phyloP scores from a whole-genome alignment of 1,140 invertebrate genomes.

The Agrilus planipennis region DNA sequence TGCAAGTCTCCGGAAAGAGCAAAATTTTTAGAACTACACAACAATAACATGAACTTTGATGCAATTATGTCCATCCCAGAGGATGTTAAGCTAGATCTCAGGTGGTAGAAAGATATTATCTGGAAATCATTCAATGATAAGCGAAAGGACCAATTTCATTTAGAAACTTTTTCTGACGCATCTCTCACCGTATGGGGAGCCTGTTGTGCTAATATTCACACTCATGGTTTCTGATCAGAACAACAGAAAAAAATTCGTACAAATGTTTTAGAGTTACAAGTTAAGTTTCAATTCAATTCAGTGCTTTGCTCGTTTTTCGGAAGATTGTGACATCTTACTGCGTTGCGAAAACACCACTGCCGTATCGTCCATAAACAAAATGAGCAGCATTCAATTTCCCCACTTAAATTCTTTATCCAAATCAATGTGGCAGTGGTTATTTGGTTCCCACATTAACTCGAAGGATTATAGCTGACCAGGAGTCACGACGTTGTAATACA shows the following conservation, averaged over 20 bases:
- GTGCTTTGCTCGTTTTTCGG: constrained; percentile 13
- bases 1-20: too few relatives aligned
- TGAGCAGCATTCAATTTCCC: constrained; percentile 15
- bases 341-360: constrained; percentile 24
- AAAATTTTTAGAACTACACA: too few relatives aligned
- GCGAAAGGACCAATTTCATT: too few relatives aligned
- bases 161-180: constrained; percentile 24
- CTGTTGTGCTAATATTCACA: constrained; percentile 12
- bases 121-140: too few relatives aligned
- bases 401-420: constrained; percentile 17
- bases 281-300: constrained; percentile 18
- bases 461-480: constrained; percentile 19
- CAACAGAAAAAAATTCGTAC: constrained; percentile 18
- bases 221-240: constrained; percentile 18
- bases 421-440: constrained; percentile 24
- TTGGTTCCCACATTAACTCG: constrained; percentile 17
- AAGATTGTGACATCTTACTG: constrained; percentile 7
- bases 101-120: too few relatives aligned
- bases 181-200: constrained; percentile 24
- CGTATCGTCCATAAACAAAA: constrained; percentile 32
- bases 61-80: too few relatives aligned
- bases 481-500: constrained; percentile 15
- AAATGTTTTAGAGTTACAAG: constrained; percentile 20
- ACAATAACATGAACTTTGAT: too few relatives aligned
- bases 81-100: too few relatives aligned